Percentiles rank a stretch among this genome's conserved stretches.
Conservation (phyloP, 2,888 invertebrate species). For the Drosophila differens region DNA sequence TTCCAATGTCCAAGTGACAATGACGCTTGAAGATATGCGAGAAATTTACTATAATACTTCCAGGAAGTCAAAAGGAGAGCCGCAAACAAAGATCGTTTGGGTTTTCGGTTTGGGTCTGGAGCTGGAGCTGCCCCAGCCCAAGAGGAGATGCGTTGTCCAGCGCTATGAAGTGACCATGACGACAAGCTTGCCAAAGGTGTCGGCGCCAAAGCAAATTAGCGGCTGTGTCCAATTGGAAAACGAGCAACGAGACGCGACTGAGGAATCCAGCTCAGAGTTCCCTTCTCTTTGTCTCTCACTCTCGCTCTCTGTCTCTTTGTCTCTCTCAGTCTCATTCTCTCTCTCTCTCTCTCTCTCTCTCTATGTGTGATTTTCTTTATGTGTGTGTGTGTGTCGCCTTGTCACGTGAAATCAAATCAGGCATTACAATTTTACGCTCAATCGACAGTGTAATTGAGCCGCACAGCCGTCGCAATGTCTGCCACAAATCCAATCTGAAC, state of each 20-base stretch:
- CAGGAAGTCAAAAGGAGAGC: constrained; percentile 73
- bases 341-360: neutral
- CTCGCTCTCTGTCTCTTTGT: neutral
- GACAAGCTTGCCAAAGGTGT: constrained; percentile 64
- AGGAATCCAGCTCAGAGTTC: constrained; percentile 15
- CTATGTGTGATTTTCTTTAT: constrained; percentile 12
- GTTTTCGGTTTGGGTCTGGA: neutral
- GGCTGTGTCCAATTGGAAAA: constrained; percentile 82
- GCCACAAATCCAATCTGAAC: constrained; percentile 74
- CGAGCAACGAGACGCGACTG: constrained; percentile 56
- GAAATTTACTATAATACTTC: constrained; percentile 82
- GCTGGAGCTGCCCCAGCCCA: constrained; percentile 19
- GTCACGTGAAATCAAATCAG: constrained; percentile 82
- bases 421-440: constrained; percentile 85
- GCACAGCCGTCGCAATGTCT: constrained; percentile 77
- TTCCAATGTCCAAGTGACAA: constrained; percentile 40
- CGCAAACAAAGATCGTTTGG: constrained; percentile 58
- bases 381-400: constrained; percentile 53
- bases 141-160: constrained; percentile 62
- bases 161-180: constrained; percentile 74
- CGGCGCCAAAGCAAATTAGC: constrained; percentile 82
- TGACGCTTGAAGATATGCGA: constrained; percentile 72
- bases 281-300: neutral
- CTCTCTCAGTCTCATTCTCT: neutral
- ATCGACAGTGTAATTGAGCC: constrained; percentile 84